phyloP scores from a whole-genome alignment of 2,888 invertebrate species.

The Aromia moschata region DNA sequence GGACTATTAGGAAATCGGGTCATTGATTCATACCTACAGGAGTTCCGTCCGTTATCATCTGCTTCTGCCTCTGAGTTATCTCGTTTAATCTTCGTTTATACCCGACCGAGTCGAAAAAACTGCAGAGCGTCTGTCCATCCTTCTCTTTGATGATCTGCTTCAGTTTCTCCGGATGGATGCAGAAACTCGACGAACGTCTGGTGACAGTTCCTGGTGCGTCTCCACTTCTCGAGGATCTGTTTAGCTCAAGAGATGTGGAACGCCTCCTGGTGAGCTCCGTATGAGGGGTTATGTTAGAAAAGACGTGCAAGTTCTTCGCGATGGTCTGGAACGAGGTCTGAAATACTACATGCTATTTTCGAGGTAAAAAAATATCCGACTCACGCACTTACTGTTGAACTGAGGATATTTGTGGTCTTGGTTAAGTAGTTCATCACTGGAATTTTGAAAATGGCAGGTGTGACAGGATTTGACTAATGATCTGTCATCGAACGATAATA shows the following conservation, averaged over 20 bases:
- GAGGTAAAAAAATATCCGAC: background rate
- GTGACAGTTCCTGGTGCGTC: conserved; percentile 13
- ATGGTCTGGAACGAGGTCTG: conserved; percentile 4
- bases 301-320: background rate
- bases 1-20: no score
- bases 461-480: conserved; percentile 26
- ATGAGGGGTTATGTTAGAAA: conserved; percentile 3
- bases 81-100: conserved; percentile 25
- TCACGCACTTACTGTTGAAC: conserved; percentile 31
- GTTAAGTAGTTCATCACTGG: conserved; percentile 6
- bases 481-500: no score
- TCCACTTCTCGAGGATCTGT: background rate
- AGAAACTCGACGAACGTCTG: conserved; percentile 26
- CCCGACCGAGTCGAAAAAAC: conserved; percentile 39
- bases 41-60: conserved; percentile 24
- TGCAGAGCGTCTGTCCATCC: conserved; percentile 38
- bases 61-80: background rate
- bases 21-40: conserved; percentile 34
- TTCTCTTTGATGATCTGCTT: conserved; percentile 37
- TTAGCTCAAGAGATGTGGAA: background rate
- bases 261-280: background rate
- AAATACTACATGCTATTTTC: background rate
- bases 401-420: background rate
- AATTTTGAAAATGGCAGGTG: conserved; percentile 10
- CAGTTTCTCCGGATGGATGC: conserved; percentile 42